Conservation (phyloP, 2,888 invertebrate genomes). For the Galerucella calmariensis region DNA sequence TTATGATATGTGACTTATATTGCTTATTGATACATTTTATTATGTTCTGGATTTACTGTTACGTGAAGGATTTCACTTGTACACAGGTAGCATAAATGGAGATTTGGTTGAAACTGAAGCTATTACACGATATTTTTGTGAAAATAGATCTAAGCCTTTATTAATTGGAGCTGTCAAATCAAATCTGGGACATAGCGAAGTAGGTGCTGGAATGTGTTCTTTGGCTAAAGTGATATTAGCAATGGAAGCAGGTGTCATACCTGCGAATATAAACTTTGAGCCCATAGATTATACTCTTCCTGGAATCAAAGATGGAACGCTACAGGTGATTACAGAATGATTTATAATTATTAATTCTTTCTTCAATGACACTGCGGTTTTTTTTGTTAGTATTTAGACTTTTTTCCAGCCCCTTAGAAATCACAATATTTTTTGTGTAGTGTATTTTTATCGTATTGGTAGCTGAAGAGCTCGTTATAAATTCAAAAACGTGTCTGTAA, state of each 20-base stretch:
- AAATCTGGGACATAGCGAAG: constrained; percentile 66
- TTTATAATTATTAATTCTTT: too few species aligned
- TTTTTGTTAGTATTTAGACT: too few species aligned
- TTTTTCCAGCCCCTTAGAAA: too few species aligned
- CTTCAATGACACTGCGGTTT: too few species aligned
- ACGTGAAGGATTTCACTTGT: not conserved
- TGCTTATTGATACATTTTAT: too few species aligned
- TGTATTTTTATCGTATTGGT: too few species aligned
- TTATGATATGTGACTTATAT: too few species aligned
- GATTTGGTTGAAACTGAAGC: constrained; percentile 49
- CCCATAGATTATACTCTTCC: constrained; percentile 68
- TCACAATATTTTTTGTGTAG: too few species aligned
- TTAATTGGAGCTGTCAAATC: constrained; percentile 69
- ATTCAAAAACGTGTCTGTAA: too few species aligned
- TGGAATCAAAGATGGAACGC: constrained; percentile 67
- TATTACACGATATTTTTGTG: constrained; percentile 45
- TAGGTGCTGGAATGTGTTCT: constrained; percentile 67
- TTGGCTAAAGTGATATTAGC: constrained; percentile 74
- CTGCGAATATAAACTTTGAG: constrained; percentile 78
- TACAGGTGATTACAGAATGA: constrained; percentile 56
- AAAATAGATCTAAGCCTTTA: constrained; percentile 67
- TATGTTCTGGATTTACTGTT: too few species aligned
- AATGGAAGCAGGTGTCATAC: constrained; percentile 75
- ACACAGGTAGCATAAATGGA: constrained; percentile 63
- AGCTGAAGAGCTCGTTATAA: too few species aligned